Evolutionary conservation across 2,888 invertebrate genomes (phyloP), one percentile per base, ranked within the genome.

Genomic region (Plebejus anna): DNA sequence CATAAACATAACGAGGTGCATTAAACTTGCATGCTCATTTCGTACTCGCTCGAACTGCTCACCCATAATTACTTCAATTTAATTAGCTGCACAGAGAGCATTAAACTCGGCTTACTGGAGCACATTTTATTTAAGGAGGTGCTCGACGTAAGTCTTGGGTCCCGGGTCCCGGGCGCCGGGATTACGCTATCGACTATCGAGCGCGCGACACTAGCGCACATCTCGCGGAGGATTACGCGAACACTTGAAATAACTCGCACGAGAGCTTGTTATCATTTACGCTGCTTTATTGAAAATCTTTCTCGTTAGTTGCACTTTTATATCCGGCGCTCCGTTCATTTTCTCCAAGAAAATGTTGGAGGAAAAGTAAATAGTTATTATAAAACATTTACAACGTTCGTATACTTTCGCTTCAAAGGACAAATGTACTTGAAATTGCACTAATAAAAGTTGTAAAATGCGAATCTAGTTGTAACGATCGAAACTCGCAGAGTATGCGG

Each of bases 141-240:
- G 66, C 66, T 66, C 66, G 71, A 42, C 71, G 71, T 71, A 71
- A 71, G 71, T 38, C 71, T 38, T 22, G 36, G 36, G 32, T 66
- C 36, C 66, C 66, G 32, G 36, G 32, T 66, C 32, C 36, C 66
- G 66, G 66, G 66, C 32, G 66, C 66, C 66, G 66, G 66, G 66
- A 66, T 66, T 66, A 66, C 66, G 66, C 66, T 66, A 66, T 66
- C 66, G 66, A 66, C 32, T 66, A 66, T 66, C 66, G 66, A 66
- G 32, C 28, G 61, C 32, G 66, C 32, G 32, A 66, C 32, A 66
- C 66, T 66, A 66, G 66, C 32, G 66, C 22, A 11, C 32, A 32
- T 66, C 66, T 61, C 61, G 61, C 61, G 61, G 66, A 36, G 66
- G 66, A 66, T 66, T 66, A 66, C 66, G 61, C 28, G 66, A 66